phyloP scores from a whole-genome alignment of 1,140 invertebrate species.

The Pentalonia nigronervosa region DNA sequence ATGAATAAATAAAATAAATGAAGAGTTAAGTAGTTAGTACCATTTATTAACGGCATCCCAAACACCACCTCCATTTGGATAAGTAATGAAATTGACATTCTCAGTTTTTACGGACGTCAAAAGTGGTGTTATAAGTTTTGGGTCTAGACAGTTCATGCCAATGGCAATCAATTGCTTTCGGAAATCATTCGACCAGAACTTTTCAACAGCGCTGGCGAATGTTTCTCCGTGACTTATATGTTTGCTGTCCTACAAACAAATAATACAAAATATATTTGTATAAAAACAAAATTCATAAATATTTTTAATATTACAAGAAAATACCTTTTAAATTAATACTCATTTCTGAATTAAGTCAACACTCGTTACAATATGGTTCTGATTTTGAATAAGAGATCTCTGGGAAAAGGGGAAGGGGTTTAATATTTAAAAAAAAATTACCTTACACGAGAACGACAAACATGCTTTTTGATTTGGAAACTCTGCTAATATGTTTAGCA shows the following conservation, averaged over 20 bases:
- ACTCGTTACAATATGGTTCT: not conserved
- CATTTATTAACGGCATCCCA: constrained; percentile 59
- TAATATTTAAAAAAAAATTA: constrained; percentile 62
- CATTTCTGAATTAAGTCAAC: not conserved
- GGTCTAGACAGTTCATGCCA: constrained; percentile 86
- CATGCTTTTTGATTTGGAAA: constrained; percentile 79
- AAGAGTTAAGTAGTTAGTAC: constrained; percentile 33
- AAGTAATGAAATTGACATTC: constrained; percentile 72
- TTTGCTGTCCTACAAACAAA: constrained; percentile 68
- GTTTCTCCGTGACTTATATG: constrained; percentile 78
- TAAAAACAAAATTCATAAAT: not conserved
- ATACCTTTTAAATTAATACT: not conserved
- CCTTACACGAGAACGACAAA: constrained; percentile 85
- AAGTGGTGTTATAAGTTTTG: constrained; percentile 69
- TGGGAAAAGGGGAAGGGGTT: too few relatives aligned
- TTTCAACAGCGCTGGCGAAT: constrained; percentile 71
- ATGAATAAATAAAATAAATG: not conserved
- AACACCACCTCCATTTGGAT: constrained; percentile 77
- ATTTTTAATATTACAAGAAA: not conserved
- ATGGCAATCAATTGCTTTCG: constrained; percentile 77
- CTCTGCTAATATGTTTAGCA: constrained; percentile 77
- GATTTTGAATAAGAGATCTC: not conserved
- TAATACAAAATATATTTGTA: not conserved
- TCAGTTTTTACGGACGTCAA: constrained; percentile 67
- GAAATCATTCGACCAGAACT: constrained; percentile 70